phyloP scores from a whole-genome alignment of 1,140 invertebrate genomes.

The Temnothorax longispinosus region DNA sequence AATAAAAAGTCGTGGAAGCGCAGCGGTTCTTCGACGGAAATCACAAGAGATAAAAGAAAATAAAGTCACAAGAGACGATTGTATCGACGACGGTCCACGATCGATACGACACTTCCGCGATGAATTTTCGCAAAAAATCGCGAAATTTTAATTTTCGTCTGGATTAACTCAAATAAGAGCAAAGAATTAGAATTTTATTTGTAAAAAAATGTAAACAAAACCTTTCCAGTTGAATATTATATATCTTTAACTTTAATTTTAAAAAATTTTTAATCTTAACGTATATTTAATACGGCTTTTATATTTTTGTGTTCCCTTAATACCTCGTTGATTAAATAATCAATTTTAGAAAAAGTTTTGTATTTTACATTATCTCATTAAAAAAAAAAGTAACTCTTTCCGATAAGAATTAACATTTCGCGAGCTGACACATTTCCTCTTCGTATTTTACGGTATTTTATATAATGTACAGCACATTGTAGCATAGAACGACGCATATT shows the following conservation, averaged over 20 bases:
- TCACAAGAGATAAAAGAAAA: neutral
- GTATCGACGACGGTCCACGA: neutral
- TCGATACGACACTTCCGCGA: neutral
- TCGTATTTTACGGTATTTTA: constrained; percentile 44
- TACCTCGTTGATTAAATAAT: neutral
- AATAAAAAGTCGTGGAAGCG: neutral
- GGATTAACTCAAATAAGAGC: neutral
- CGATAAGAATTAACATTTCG: constrained; percentile 3
- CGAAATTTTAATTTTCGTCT: constrained; percentile 1
- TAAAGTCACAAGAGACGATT: neutral
- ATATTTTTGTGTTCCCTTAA: neutral
- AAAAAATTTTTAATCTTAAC: neutral
- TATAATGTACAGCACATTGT: constrained; percentile 42
- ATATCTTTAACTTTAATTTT: neutral
- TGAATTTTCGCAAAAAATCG: neutral
- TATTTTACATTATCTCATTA: neutral
- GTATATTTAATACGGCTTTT: neutral
- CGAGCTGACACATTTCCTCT: constrained; percentile 17
- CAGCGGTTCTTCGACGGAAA: constrained; percentile 32
- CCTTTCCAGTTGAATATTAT: neutral
- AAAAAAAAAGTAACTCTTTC: neutral
- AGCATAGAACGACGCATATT: constrained; percentile 8
- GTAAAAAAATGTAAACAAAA: neutral
- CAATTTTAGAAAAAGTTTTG: neutral
- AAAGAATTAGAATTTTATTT: neutral